Base-by-base conservation (phyloP, 2,113 vertebrate species). In the Rhinichthys klamathensis region DNA sequence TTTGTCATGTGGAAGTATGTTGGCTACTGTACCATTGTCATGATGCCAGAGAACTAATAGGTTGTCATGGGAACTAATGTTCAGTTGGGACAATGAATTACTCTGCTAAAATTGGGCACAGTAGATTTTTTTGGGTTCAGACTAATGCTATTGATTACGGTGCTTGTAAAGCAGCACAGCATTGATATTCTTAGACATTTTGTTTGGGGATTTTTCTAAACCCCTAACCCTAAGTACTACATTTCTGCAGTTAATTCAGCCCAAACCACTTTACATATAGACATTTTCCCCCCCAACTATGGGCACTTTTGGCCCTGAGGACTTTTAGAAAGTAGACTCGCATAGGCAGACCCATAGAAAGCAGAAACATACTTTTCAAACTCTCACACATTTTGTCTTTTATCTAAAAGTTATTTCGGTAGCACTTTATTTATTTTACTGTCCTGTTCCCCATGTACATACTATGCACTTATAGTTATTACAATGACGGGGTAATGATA, bases 51-150 rank as follows among this genome's bases (percentile, higher is more conserved):
- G 58, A 60, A 80, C 41, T 74, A 49, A 70, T 82, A 75, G 25
- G 82, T 86, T 82, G 82, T 86, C 82, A 82, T 86, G 80, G 80
- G 76, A 86, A 84, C 77, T 35, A 38, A 85, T 84, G 73, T 58
- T 76, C 38, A 51, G 16, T 16, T 69, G 30, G 61, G 60, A 54
- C 81, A 76, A 84, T 32, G 78, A 46, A 81, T 46, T 51, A 69
- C 80, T 65, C 78, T 5, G 35, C n/a, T 54, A 51, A 69, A 69
- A 67, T 81, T 81, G 61, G 61, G 18, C 38, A 51, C 25, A 46
- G 60, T 41, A 41, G 7, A 44, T 65, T 46, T 46, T 27, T 80
- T 46, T 11, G 16, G 9, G 41, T 51, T 81, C 69, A 23, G 41
- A 49, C 16, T 51, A 81, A 81, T 81, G 63, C 27, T 81, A 67